phyloP scores from a whole-genome alignment of 2,888 invertebrate species.

The Caenorhabditis macrosperma region DNA sequence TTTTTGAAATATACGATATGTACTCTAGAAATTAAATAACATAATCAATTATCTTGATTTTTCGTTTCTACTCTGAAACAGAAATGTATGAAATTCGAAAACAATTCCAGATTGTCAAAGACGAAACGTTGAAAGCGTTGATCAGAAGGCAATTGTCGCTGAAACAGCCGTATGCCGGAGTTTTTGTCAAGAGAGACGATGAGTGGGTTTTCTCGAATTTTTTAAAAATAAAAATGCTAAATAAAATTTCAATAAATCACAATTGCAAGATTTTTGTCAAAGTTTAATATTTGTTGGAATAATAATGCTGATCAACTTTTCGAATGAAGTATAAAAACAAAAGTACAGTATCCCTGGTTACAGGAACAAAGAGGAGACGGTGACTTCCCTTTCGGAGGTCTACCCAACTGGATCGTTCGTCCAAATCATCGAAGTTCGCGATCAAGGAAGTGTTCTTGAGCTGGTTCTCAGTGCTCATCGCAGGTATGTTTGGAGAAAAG shows the following conservation, averaged over 20 bases:
- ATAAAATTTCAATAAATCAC: too few relatives aligned
- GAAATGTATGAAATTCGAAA: not conserved
- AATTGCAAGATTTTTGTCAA: conserved; percentile 44
- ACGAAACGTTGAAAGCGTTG: conserved; percentile 90
- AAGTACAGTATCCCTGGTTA: too few relatives aligned
- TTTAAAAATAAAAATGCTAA: too few relatives aligned
- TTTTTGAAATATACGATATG: too few relatives aligned
- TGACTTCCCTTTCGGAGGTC: conserved; percentile 89
- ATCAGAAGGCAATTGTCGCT: conserved; percentile 93
- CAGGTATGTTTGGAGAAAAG: too few relatives aligned
- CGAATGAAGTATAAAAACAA: too few relatives aligned
- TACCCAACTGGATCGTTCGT: conserved; percentile 93
- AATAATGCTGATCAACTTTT: too few relatives aligned
- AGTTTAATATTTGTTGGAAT: too few relatives aligned
- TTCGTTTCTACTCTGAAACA: too few relatives aligned
- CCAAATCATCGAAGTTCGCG: conserved; percentile 95
- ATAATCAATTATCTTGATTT: too few relatives aligned
- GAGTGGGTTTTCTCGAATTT: conserved; percentile 83
- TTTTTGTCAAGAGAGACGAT: conserved; percentile 93
- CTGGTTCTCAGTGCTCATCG: conserved; percentile 89
- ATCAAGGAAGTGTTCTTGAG: conserved; percentile 86
- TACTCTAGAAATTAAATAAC: not conserved
- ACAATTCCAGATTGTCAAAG: conserved; percentile 85
- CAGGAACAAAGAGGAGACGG: conserved; percentile 80
- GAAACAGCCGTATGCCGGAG: conserved; percentile 96